A percentile compares a stretch with the other conserved stretches of the same genome.
Conservation (phyloP, 2,797 vertebrate species). For the Bryconaethiops microstoma region DNA sequence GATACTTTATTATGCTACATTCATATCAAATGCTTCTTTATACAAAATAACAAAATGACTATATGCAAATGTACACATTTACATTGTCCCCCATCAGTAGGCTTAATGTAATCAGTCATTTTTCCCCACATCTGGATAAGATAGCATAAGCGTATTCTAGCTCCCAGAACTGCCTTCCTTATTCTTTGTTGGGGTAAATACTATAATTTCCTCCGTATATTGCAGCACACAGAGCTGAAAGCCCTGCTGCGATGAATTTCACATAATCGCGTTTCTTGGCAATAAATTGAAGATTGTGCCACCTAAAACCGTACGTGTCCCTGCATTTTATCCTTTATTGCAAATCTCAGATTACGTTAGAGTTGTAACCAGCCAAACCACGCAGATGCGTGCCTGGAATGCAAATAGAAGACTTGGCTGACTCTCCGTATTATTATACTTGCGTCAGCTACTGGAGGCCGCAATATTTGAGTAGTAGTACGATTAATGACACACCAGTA, state of each 20-base stretch:
- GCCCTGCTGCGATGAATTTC: conserved; percentile 26
- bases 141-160: conserved; percentile 28
- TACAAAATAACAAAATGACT: not conserved
- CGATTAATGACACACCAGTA: not conserved
- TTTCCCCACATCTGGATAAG: conserved; percentile 7
- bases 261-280: conserved; percentile 34
- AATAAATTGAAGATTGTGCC: not conserved
- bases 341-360: conserved; percentile 30
- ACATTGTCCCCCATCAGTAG: not conserved
- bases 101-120: conserved; percentile 24
- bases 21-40: not conserved
- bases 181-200: conserved; percentile 43
- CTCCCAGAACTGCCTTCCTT: conserved; percentile 20
- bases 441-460: not conserved
- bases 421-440: not conserved
- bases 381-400: not conserved
- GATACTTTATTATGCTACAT: not conserved
- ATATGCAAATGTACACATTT: not conserved
- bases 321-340: conserved; percentile 23
- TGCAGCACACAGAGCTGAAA: conserved; percentile 25
- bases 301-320: not conserved
- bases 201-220: conserved; percentile 45
- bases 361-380: conserved; percentile 19
- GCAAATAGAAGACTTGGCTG: not conserved
- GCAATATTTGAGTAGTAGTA: conserved; percentile 2